phyloP scores from a whole-genome alignment of 2,888 invertebrate genomes.

The Yponomeuta cagnagella region DNA sequence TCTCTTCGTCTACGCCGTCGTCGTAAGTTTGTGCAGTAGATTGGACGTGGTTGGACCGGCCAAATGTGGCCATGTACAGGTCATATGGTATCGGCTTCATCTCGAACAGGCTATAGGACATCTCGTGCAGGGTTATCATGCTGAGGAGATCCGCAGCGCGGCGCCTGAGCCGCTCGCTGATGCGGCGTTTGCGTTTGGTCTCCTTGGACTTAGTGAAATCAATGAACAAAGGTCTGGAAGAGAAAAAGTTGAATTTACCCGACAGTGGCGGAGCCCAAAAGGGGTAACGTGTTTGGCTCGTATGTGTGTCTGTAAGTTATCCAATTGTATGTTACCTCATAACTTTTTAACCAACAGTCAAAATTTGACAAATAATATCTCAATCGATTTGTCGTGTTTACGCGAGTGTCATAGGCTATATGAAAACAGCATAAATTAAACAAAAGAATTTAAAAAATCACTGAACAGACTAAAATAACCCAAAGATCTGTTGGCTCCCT shows the following conservation, averaged over 20 bases:
- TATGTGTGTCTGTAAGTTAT: no score
- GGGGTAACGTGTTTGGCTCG: no score
- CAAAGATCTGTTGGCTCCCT: no score
- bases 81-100: constrained; percentile 70
- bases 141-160: constrained; percentile 57
- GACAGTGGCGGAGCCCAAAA: no score
- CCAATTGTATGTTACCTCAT: no score
- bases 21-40: constrained; percentile 61
- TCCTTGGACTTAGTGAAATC: constrained; percentile 58
- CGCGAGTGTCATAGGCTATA: no score
- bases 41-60: constrained; percentile 57
- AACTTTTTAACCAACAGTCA: no score
- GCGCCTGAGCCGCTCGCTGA: constrained; percentile 44
- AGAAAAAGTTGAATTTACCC: neutral
- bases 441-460: no score
- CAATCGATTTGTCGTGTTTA: no score
- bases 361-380: no score
- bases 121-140: constrained; percentile 64
- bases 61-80: constrained; percentile 50
- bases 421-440: no score
- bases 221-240: constrained; percentile 54
- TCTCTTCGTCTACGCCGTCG: constrained; percentile 53
- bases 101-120: constrained; percentile 60
- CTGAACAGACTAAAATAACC: no score
- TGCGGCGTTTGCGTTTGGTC: constrained; percentile 43